Evolutionary conservation across 2,113 vertebrate genomes (phyloP).

Genomic region (Ceyx melanurus): DNA sequence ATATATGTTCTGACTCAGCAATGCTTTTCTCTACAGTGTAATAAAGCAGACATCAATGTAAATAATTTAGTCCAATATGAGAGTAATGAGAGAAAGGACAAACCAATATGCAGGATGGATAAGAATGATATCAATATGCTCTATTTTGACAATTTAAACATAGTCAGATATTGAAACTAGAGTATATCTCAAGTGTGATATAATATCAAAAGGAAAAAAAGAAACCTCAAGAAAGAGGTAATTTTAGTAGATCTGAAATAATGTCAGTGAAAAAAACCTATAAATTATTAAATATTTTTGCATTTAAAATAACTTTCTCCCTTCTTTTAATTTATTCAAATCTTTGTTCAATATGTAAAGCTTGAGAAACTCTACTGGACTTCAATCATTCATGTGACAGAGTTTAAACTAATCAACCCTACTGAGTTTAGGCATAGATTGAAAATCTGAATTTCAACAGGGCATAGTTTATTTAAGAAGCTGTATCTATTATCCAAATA

Average conservation of each 20-base stretch:
- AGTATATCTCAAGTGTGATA: slow-evolving; percentile 59
- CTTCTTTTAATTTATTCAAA: background rate
- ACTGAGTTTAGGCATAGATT: background rate
- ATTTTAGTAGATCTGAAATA: background rate
- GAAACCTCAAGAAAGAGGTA: background rate
- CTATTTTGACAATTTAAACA: slow-evolving; percentile 68
- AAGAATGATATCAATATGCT: slow-evolving; percentile 65
- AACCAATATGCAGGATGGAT: slow-evolving; percentile 54
- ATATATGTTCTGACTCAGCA: slow-evolving; percentile 63
- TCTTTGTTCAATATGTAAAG: background rate
- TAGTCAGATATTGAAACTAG: slow-evolving; percentile 69
- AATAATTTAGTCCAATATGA: slow-evolving; percentile 58
- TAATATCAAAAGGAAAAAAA: slow-evolving; percentile 36
- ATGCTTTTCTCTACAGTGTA: slow-evolving; percentile 50
- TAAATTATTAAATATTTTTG: background rate
- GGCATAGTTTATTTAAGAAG: background rate
- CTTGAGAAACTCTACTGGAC: background rate
- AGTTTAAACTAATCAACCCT: background rate
- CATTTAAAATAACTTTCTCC: background rate
- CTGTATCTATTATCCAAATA: background rate
- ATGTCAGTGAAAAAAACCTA: background rate
- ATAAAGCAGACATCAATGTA: slow-evolving; percentile 63
- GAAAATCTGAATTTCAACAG: background rate
- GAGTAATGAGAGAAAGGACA: slow-evolving; percentile 68
- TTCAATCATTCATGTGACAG: background rate